These are phyloP conservation scores for Cryptotis parvus DNA, from an alignment of 2,113 vertebrate genomes.

Conservation along the genomic window DNA sequence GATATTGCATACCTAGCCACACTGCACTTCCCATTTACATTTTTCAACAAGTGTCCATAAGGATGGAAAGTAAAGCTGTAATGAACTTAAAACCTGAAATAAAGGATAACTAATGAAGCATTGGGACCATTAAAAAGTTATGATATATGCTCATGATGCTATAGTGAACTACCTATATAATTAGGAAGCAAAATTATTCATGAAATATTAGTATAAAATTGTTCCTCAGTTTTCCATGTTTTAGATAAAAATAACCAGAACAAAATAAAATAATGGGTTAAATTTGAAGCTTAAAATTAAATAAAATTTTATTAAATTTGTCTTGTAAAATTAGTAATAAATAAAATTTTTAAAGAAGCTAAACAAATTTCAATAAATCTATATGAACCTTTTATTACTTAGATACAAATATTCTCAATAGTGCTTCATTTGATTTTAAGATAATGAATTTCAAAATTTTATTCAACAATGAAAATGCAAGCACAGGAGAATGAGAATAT, in stretches of 20 bases:
- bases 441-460: not conserved
- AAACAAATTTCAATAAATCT: not conserved
- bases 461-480: not conserved
- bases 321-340: not conserved
- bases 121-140: not conserved
- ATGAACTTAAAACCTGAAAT: conserved; percentile 7
- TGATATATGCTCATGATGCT: not conserved
- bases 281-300: not conserved
- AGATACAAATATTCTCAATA: not conserved
- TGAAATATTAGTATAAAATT: not conserved
- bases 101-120: not conserved
- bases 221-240: not conserved
- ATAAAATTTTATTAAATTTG: not conserved
- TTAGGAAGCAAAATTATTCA: too few species aligned
- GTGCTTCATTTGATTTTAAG: not conserved
- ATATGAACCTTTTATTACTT: not conserved
- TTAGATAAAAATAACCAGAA: not conserved
- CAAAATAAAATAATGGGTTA: not conserved
- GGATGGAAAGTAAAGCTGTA: not conserved
- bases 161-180: not conserved
- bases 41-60: not conserved
- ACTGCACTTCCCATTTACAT: not conserved
- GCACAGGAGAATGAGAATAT: not conserved
- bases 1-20: not conserved
- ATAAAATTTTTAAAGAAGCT: not conserved